Evolutionary conservation across 1,140 invertebrate genomes (phyloP).

Genomic region (Megathymus violae): DNA sequence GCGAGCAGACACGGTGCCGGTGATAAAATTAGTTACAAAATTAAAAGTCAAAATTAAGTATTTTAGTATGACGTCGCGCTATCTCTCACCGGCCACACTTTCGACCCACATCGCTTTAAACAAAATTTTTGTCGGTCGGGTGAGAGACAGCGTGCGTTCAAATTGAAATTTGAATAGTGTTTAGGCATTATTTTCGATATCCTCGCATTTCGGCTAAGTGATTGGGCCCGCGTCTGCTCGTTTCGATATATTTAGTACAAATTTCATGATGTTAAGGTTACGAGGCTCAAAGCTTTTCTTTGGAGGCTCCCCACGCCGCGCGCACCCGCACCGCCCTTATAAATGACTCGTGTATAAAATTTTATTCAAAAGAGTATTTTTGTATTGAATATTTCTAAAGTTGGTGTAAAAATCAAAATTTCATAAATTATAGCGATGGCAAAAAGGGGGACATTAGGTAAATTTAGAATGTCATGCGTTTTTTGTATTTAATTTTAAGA

Average conservation of each 20-base stretch:
- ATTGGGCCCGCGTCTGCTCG: slow-evolving; percentile 71
- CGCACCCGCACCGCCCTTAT: slow-evolving; percentile 59
- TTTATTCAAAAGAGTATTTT: slow-evolving; percentile 85
- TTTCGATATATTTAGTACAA: slow-evolving; percentile 84
- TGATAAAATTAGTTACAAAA: slow-evolving; percentile 81
- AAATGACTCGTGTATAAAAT: slow-evolving; percentile 83
- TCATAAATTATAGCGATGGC: slow-evolving; percentile 82
- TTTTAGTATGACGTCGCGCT: slow-evolving; percentile 45
- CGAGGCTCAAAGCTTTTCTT: slow-evolving; percentile 83
- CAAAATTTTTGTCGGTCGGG: slow-evolving; percentile 34
- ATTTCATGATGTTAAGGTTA: slow-evolving; percentile 83
- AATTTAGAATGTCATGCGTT: slow-evolving; percentile 83
- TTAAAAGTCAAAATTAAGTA: slow-evolving; percentile 76
- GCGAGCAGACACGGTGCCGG: slow-evolving; percentile 74
- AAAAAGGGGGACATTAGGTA: slow-evolving; percentile 80
- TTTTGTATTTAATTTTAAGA: slow-evolving; percentile 85
- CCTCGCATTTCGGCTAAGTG: slow-evolving; percentile 83
- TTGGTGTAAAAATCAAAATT: slow-evolving; percentile 84
- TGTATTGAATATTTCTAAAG: slow-evolving; percentile 85
- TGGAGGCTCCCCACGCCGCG: slow-evolving; percentile 61
- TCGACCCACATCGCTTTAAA: slow-evolving; percentile 31
- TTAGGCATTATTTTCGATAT: slow-evolving; percentile 80
- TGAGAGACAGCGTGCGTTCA: slow-evolving; percentile 37
- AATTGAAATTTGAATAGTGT: slow-evolving; percentile 73
- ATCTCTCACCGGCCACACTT: slow-evolving; percentile 37